Evolutionary conservation across 1,140 invertebrate genomes (phyloP).

Genomic region (Nomia melanderi): DNA sequence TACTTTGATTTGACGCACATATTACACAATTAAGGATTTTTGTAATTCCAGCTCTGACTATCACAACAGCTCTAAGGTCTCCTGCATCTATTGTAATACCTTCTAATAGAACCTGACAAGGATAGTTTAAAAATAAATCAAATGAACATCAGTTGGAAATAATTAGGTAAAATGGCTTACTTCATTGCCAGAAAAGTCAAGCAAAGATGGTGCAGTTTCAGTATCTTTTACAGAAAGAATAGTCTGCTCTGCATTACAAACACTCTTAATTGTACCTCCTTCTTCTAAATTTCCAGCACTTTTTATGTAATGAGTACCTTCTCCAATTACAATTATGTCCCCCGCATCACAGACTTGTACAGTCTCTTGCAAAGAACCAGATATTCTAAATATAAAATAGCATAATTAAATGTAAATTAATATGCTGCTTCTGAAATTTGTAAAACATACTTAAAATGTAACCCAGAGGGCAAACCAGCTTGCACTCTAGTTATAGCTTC

Average conservation of each 20-base stretch:
- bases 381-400: constrained; percentile 64
- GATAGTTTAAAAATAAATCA: constrained; percentile 8
- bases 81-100: constrained; percentile 73
- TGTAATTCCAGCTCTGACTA: constrained; percentile 71
- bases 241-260: constrained; percentile 63
- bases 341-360: constrained; percentile 76
- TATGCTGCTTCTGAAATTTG: not conserved
- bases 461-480: constrained; percentile 70
- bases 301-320: constrained; percentile 77
- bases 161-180: constrained; percentile 56
- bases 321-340: constrained; percentile 79
- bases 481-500: constrained; percentile 76
- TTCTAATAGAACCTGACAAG: constrained; percentile 71
- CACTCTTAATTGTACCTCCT: constrained; percentile 79
- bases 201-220: constrained; percentile 69
- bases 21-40: constrained; percentile 72
- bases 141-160: not conserved
- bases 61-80: constrained; percentile 73
- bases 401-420: not conserved
- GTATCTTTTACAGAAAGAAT: constrained; percentile 70
- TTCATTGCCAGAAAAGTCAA: constrained; percentile 76
- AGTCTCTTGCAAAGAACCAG: constrained; percentile 77
- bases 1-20: constrained; percentile 68
- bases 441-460: constrained; percentile 71
- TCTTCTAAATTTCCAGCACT: constrained; percentile 78